These are phyloP conservation scores for Euphonia xanthogaster DNA, from an alignment of 2,797 vertebrate genomes.

Conservation along the genomic window DNA sequence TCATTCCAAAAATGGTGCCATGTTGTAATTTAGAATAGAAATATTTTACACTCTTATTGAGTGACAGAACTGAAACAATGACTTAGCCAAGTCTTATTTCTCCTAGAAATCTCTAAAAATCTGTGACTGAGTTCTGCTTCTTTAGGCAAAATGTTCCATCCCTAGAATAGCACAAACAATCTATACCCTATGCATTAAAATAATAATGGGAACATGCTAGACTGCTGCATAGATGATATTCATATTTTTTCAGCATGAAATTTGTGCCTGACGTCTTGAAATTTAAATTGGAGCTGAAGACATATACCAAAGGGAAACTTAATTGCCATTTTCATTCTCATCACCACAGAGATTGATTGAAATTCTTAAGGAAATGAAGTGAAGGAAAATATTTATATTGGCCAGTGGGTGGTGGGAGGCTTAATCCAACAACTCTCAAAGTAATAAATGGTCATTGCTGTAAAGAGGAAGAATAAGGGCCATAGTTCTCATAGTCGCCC, in stretches of 20 bases:
- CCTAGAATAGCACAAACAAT: neutral
- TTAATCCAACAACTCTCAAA: neutral
- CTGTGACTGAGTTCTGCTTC: neutral
- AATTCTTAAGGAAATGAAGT: neutral
- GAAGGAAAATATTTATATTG: neutral
- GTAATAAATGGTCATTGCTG: neutral
- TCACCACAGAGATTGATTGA: neutral
- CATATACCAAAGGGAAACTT: neutral
- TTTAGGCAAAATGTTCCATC: neutral
- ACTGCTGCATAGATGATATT: neutral
- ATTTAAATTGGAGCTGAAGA: neutral
- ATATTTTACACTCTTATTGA: neutral
- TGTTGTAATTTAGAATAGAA: neutral
- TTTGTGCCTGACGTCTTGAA: neutral
- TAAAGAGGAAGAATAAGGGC: neutral
- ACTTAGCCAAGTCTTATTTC: neutral
- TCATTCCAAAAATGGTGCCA: neutral
- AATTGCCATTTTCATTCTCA: neutral
- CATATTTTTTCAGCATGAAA: neutral
- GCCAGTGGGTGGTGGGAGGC: neutral
- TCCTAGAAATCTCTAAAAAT: neutral
- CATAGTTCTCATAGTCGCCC: neutral
- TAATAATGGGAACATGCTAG: neutral
- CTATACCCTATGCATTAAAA: neutral
- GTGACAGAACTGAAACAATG: neutral